These are phyloP conservation scores for Vollenhovia emeryi DNA, from an alignment of 1,140 invertebrate species.

Conservation along the genomic window DNA sequence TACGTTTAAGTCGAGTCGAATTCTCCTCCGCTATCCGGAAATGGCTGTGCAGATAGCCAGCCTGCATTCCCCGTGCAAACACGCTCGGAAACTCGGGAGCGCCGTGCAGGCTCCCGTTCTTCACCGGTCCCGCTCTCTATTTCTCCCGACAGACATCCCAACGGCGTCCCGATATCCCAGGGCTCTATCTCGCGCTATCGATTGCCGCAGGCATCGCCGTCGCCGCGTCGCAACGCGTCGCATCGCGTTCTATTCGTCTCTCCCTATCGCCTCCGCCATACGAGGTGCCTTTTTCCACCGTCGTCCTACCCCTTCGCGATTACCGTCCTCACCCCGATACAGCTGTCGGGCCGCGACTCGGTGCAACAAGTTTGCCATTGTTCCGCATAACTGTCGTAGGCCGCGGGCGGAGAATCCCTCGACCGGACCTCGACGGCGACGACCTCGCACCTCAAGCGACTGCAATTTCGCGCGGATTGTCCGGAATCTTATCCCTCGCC, in stretches of 20 bases:
- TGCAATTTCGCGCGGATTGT: neutral
- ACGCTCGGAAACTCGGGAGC: neutral
- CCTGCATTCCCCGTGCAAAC: neutral
- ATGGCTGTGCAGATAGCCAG: neutral
- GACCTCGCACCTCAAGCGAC: neutral
- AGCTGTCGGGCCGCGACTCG: slow-evolving; percentile 12
- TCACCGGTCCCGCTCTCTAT: neutral
- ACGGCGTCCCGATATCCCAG: neutral
- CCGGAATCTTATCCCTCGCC: neutral
- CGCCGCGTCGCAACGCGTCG: neutral
- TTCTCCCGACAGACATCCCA: neutral
- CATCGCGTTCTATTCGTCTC: neutral
- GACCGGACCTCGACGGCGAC: neutral
- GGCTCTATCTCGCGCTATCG: slow-evolving; percentile 4
- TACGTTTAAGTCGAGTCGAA: neutral
- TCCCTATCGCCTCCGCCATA: neutral
- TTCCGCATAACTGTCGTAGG: slow-evolving; percentile 48
- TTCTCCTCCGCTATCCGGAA: neutral
- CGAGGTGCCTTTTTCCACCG: neutral
- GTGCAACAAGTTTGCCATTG: slow-evolving; percentile 82
- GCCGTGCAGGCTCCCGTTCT: neutral
- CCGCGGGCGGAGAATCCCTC: slow-evolving; percentile 62
- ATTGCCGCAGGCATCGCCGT: neutral
- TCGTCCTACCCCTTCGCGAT: neutral
- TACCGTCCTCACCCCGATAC: neutral